These are phyloP conservation scores for Nephrotoma flavescens DNA, from an alignment of 2,888 invertebrate species.

Conservation along the genomic window DNA sequence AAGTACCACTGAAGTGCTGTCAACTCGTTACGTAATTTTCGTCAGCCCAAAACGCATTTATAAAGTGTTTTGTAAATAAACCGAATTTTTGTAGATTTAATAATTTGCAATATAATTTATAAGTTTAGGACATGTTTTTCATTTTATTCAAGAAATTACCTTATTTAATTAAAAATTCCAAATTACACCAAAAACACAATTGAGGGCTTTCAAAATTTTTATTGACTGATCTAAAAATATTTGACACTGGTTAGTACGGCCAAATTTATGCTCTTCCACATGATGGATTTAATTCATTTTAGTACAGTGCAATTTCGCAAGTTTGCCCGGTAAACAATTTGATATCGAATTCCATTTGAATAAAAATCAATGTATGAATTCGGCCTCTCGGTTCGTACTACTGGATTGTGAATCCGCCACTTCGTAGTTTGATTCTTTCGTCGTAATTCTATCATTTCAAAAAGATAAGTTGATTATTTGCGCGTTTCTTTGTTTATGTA, in stretches of 20 bases:
- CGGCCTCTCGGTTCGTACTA: too few relatives aligned
- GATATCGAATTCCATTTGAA: too few relatives aligned
- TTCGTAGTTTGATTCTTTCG: too few relatives aligned
- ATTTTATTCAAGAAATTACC: neutral
- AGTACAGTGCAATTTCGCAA: neutral
- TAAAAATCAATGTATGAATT: too few relatives aligned
- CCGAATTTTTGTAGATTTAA: neutral
- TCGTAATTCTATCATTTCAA: too few relatives aligned
- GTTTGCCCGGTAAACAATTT: neutral
- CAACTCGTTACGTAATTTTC: constrained; percentile 1
- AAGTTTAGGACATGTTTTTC: neutral
- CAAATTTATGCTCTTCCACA: neutral
- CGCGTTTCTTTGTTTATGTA: too few relatives aligned
- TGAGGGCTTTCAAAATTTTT: neutral
- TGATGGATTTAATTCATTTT: neutral
- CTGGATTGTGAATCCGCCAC: too few relatives aligned
- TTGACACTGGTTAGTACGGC: neutral
- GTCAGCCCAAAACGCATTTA: neutral
- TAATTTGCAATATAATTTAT: neutral
- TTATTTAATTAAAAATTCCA: neutral
- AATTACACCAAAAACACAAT: neutral
- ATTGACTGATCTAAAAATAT: neutral
- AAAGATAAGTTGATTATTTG: too few relatives aligned
- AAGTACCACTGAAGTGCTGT: neutral
- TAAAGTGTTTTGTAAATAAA: neutral